A percentile compares a stretch with the other conserved stretches of the same genome.
phyloP scores from a whole-genome alignment of 2,888 invertebrate species.

The Lochmaea crataegi region DNA sequence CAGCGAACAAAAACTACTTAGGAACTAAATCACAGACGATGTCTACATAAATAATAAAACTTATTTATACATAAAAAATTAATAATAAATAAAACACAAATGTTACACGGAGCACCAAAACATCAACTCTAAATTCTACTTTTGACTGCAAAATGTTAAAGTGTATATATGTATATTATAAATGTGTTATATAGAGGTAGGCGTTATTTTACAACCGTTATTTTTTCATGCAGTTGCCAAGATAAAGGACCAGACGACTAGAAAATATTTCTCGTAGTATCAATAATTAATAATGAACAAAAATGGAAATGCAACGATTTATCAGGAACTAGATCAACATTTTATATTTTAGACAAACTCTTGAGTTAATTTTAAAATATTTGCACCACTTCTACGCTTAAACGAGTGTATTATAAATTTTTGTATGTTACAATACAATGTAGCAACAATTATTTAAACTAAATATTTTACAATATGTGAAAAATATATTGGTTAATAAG shows the following conservation, averaged over 20 bases:
- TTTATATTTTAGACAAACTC: no score
- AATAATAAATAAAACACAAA: constrained; percentile 40
- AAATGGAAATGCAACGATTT: no score
- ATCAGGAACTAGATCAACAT: no score
- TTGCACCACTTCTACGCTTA: no score
- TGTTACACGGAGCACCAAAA: constrained; percentile 38
- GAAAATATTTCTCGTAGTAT: neutral
- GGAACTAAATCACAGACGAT: constrained; percentile 43
- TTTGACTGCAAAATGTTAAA: constrained; percentile 33
- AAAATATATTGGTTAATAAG: no score
- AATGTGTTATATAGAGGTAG: constrained; percentile 30
- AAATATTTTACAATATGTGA: no score
- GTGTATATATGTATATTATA: constrained; percentile 19
- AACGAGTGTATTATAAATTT: no score
- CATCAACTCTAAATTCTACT: constrained; percentile 35
- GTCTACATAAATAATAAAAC: constrained; percentile 39
- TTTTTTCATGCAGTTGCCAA: neutral
- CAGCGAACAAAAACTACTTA: constrained; percentile 18
- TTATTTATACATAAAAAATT: constrained; percentile 35
- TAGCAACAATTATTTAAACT: no score
- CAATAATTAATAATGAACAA: no score
- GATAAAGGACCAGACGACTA: neutral
- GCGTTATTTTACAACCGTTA: constrained; percentile 27
- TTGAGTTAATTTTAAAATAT: no score
- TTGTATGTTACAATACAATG: no score